Evolutionary conservation across 2,888 invertebrate genomes (phyloP).

Genomic region (Taphrorychus bicolor): DNA sequence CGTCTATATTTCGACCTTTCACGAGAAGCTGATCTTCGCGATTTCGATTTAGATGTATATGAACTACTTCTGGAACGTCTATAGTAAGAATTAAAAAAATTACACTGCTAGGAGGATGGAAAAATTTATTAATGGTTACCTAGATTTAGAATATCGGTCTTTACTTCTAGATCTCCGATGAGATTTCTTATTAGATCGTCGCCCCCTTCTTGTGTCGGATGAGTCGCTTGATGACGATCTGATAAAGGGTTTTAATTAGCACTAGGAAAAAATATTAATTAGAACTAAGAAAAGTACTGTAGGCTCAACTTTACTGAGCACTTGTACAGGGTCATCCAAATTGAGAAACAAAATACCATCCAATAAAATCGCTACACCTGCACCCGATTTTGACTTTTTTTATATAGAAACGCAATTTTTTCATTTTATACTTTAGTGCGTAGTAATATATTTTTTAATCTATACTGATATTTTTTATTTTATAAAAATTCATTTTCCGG

Average conservation of each 20-base stretch:
- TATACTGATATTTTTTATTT: too few species aligned
- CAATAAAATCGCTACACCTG: too few species aligned
- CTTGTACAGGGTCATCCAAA: too few species aligned
- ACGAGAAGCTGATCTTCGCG: constrained; percentile 47
- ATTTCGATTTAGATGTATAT: constrained; percentile 49
- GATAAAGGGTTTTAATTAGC: not conserved
- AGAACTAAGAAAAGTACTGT: not conserved
- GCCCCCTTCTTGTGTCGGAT: constrained; percentile 47
- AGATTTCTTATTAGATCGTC: constrained; percentile 45
- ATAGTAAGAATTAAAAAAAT: constrained; percentile 13
- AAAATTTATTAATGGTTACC: constrained; percentile 42
- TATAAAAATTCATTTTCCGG: too few species aligned
- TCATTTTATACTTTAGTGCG: too few species aligned
- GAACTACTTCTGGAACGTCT: constrained; percentile 52
- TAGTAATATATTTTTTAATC: too few species aligned
- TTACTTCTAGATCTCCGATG: constrained; percentile 51
- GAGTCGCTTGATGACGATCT: constrained; percentile 57
- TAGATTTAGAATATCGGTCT: constrained; percentile 52
- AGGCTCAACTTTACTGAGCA: too few species aligned
- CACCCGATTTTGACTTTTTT: too few species aligned
- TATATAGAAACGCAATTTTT: too few species aligned
- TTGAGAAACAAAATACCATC: too few species aligned
- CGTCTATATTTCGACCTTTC: constrained; percentile 45
- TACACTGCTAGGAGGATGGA: not conserved
- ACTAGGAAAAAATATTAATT: not conserved